Conservation (phyloP, 2,888 invertebrate species). For the Pristionchus maxplancki region DNA sequence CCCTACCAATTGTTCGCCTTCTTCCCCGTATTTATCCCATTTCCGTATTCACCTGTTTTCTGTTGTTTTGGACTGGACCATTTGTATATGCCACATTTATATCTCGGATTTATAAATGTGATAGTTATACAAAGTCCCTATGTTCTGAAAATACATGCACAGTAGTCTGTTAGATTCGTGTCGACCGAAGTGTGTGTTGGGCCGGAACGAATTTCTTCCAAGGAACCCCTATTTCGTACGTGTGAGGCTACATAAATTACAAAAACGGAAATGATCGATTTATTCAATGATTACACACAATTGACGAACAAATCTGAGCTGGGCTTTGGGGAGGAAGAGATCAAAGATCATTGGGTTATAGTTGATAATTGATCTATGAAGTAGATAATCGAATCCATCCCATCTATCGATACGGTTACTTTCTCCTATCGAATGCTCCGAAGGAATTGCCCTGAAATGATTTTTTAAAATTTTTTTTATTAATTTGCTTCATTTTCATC, state of each 20-base stretch:
- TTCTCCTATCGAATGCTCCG: conserved; percentile 40
- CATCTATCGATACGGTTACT: conserved; percentile 36
- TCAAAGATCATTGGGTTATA: neutral
- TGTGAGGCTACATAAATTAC: neutral
- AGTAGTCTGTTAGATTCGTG: neutral
- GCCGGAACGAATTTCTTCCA: neutral
- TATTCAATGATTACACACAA: conserved; percentile 46
- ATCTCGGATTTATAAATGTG: neutral
- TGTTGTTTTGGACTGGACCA: conserved; percentile 13
- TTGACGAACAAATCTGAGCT: conserved; percentile 37
- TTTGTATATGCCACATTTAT: neutral
- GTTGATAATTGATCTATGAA: neutral
- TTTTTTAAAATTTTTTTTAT: neutral
- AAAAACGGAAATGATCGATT: conserved; percentile 38
- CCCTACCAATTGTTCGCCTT: conserved; percentile 14
- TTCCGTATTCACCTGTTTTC: neutral
- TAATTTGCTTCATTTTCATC: neutral
- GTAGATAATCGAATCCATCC: neutral
- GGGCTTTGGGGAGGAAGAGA: conserved; percentile 5
- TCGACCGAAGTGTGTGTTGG: neutral
- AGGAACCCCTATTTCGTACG: neutral
- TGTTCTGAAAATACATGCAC: neutral
- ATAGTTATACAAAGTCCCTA: neutral
- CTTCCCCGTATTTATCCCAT: neutral
- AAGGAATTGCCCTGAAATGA: conserved; percentile 13